A percentile compares a stretch with the other conserved stretches of the same genome.
These are phyloP conservation scores for Alectoris magna DNA, from an alignment of 2,797 vertebrate species.

Conservation along the genomic window DNA sequence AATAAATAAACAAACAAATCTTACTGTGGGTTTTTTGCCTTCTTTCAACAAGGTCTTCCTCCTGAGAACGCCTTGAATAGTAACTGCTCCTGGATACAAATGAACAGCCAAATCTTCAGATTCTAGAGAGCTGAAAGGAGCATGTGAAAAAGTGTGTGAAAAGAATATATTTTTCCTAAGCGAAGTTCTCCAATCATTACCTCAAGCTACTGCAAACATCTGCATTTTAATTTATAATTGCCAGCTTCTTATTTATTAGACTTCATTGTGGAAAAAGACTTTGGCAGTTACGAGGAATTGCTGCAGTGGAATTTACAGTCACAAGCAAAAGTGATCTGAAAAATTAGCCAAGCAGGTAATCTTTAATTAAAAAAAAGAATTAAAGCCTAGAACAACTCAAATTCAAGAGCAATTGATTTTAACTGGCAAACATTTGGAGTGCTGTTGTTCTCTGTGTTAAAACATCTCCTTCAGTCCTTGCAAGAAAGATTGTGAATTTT, in stretches of 20 bases:
- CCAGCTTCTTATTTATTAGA: conserved; percentile 40
- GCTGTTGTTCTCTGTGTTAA: conserved; percentile 30
- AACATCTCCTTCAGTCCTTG: conserved; percentile 47
- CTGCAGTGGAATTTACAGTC: conserved; percentile 57
- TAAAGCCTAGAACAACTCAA: conserved; percentile 40
- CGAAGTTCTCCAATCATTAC: conserved; percentile 22
- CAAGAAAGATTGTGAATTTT: conserved; percentile 35
- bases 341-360: conserved; percentile 62
- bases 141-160: conserved; percentile 45
- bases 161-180: background rate
- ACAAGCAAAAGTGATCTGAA: conserved; percentile 58
- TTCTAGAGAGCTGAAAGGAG: conserved; percentile 89
- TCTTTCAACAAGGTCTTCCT: conserved; percentile 97
- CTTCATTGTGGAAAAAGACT: conserved; percentile 48
- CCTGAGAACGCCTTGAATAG: conserved; percentile 95
- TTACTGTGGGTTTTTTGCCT: conserved; percentile 98
- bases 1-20: conserved; percentile 26
- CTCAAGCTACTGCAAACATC: conserved; percentile 50
- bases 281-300: conserved; percentile 43
- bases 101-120: conserved; percentile 97
- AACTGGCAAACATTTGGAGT: conserved; percentile 24
- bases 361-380: conserved; percentile 41
- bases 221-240: conserved; percentile 40
- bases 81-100: conserved; percentile 94
- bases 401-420: conserved; percentile 50